Evolutionary conservation across 2,797 vertebrate genomes (phyloP), one percentile per base, ranked within the genome.

Genomic region (Denticeps clupeoides): DNA sequence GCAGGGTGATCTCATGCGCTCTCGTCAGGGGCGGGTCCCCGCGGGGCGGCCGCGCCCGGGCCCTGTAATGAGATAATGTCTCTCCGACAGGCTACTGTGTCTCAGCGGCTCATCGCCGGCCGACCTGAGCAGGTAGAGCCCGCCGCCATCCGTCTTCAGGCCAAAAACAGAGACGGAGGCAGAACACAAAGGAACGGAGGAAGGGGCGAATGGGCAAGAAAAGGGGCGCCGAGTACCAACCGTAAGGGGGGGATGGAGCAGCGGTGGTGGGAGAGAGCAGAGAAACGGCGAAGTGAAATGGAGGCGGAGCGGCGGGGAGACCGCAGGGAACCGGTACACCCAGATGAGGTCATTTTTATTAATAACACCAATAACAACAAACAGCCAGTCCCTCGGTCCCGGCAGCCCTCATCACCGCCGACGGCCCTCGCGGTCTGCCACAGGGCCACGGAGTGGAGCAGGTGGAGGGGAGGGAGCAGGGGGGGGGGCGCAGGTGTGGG

Each of bases 311-410:
- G 40, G 13, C 51, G 31, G 45, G 13, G 46, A 26, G 19, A 46
- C 46, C 59, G 44, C 38, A 31, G 33, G 25, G 46, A 46, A 58
- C 53, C 58, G 27, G 43, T 33, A 53, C 51, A 64, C 49, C 54
- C 3, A 49, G 55, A 68, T 80, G 75, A 81, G 74, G 80, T 84
- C 77, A 82, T 81, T 74, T 79, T 81, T 85, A 83, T 85, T 82
- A 82, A 83, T 79, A 82, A 78, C 65, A 67, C 63, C 60, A 66
- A 70, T 70, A 71, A 76, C 72, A 79, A 80, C 69, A 76, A 70
- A 71, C 75, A 69, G 37, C 32, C 26, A 13, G 29, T 18, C 48
- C 40, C 48, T 46, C 44, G 29, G 33, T n/a, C n/a, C n/a, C 44
- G 49, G 26, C 44, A 31, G 7, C 9, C 21, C 37, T 18, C 35